Conservation (phyloP, 1,140 invertebrate genomes). For the Drosophila santomea region DNA sequence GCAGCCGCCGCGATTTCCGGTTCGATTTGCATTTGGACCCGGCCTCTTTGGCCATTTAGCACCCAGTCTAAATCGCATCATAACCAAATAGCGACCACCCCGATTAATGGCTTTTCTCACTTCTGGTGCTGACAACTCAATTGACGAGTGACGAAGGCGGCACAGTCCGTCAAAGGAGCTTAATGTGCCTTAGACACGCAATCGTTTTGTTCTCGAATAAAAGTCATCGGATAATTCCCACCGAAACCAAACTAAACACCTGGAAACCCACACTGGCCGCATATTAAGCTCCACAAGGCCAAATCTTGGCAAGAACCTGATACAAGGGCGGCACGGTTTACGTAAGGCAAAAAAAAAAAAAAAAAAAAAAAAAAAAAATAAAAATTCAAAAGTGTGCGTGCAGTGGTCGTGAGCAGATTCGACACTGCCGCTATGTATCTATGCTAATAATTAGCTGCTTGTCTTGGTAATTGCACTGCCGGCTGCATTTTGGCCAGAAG, state of each 20-base stretch:
- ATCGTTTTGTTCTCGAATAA: constrained; percentile 31
- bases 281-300: too few species aligned
- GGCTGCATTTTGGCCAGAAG: constrained; percentile 29
- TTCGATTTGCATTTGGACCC: constrained; percentile 60
- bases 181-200: constrained; percentile 67
- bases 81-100: constrained; percentile 44
- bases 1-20: constrained; percentile 52
- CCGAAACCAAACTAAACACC: too few species aligned
- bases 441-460: constrained; percentile 80
- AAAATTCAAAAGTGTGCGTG: too few species aligned
- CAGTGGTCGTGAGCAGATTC: too few species aligned
- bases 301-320: too few species aligned
- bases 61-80: constrained; percentile 6
- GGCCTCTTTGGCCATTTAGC: constrained; percentile 31
- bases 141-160: constrained; percentile 44
- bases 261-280: too few species aligned
- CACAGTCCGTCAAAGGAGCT: constrained; percentile 15
- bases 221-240: constrained; percentile 65
- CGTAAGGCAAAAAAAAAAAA: too few species aligned
- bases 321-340: too few species aligned
- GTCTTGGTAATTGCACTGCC: constrained; percentile 72
- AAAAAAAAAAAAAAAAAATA: too few species aligned
- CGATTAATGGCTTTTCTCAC: constrained; percentile 56
- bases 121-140: constrained; percentile 66
- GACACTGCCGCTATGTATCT: too few species aligned